phyloP scores from a whole-genome alignment of 2,113 vertebrate genomes.

The Eonycteris spelaea region DNA sequence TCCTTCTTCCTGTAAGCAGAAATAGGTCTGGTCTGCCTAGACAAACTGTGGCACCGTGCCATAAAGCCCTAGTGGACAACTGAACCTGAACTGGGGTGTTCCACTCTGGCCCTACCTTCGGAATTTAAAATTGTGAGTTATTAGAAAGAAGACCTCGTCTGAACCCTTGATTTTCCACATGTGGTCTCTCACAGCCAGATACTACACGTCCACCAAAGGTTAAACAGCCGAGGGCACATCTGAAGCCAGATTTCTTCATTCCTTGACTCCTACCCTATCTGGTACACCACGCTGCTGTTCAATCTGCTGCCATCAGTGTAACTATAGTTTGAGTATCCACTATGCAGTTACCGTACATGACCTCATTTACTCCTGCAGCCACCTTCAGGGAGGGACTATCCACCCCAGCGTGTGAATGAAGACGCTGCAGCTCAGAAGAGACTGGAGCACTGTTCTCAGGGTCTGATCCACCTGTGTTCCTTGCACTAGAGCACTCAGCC shows the following conservation, averaged over 20 bases:
- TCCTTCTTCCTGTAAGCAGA: neutral
- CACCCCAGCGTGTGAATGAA: too few species aligned
- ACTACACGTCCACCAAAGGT: neutral
- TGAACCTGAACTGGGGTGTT: neutral
- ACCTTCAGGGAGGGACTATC: accelerated
- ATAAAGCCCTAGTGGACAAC: neutral
- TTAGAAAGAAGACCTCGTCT: neutral
- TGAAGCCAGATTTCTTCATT: neutral
- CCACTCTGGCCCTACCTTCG: neutral
- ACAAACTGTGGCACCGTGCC: neutral
- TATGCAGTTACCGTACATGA: neutral
- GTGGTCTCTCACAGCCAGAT: neutral
- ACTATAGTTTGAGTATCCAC: neutral
- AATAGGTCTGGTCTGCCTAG: neutral
- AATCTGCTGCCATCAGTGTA: neutral
- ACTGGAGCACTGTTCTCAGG: neutral
- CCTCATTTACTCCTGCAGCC: neutral
- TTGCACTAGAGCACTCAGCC: too few species aligned
- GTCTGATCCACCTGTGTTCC: neutral
- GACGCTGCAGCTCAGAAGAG: neutral
- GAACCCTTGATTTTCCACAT: neutral
- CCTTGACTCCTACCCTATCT: neutral
- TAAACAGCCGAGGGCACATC: neutral
- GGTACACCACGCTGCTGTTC: neutral
- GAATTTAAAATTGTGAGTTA: neutral